Evolutionary conservation across 2,888 invertebrate genomes (phyloP).

Genomic region (Trypoxylon attenuatum): DNA sequence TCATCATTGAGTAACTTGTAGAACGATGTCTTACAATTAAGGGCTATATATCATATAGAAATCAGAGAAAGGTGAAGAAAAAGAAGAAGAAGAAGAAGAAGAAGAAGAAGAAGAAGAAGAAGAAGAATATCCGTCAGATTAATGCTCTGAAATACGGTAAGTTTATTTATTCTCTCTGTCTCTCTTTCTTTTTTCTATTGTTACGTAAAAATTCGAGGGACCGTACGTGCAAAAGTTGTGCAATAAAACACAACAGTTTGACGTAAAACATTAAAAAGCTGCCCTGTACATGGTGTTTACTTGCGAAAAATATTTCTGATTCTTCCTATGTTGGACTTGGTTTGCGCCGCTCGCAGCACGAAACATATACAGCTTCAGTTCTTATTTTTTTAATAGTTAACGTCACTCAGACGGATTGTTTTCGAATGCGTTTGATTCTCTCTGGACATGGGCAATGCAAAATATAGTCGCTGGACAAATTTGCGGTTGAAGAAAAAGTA

Average conservation of each 20-base stretch:
- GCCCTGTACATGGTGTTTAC: not conserved
- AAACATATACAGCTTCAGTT: not conserved
- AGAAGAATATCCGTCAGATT: too few species aligned
- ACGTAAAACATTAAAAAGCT: not conserved
- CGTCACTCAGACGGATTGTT: not conserved
- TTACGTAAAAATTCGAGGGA: conserved; percentile 1
- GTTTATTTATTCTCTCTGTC: conserved; percentile 4
- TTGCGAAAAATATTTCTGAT: not conserved
- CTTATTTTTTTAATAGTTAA: not conserved
- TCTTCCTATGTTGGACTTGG: too few species aligned
- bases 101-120: too few species aligned
- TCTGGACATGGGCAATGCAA: not conserved
- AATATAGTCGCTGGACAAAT: too few species aligned
- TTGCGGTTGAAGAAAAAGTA: too few species aligned
- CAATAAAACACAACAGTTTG: not conserved
- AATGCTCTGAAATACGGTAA: not conserved
- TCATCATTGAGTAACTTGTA: not conserved
- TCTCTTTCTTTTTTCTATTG: too few species aligned
- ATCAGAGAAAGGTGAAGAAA: too few species aligned
- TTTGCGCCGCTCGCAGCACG: too few species aligned
- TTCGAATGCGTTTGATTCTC: not conserved
- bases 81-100: too few species aligned
- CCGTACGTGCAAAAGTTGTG: not conserved
- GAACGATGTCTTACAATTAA: not conserved
- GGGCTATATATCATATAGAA: too few species aligned